Evolutionary conservation across 1,140 invertebrate genomes (phyloP), one percentile per base, ranked within the genome.

Genomic region (Asobara japonica): DNA sequence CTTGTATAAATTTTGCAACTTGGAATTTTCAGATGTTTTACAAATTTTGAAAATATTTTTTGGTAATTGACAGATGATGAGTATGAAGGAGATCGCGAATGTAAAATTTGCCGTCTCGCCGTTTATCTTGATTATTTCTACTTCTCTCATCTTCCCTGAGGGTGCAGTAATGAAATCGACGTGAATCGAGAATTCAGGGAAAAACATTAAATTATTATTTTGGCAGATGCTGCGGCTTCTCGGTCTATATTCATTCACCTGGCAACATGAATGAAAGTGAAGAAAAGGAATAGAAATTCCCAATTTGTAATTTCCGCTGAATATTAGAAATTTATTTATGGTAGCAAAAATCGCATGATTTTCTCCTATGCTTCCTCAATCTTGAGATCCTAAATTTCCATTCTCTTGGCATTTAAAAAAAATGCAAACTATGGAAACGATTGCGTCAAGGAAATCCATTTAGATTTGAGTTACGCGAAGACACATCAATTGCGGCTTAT

Each of bases 101-200:
- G 22, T 25, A 56, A 56, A 56, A 25, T 56, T 56, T 25, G 22
- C 51, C 22, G 13, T 56, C 25, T 56, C 4, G 8, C 3, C 16
- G 16, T 5, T 45, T 56, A 25, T 56, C 25, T 56, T 56, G 3
- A 18, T 10, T 56, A n/a, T 51, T 51, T 7, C 22, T 56, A 10
- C 10, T 18, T 22, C 13, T 11, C 51, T 16, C 51, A 8, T 56
- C 51, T n/a, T n/a, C n/a, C n/a, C n/a, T n/a, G n/a, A n/a, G n/a
- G n/a, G n/a, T n/a, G n/a, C n/a, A n/a, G 18, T 56, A 56, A 56
- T 56, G 51, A 56, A 56, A 18, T 56, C 51, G 18, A 56, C 7
- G 51, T 22, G 25, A 22, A 56, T 56, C 25, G 51, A 27, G 51
- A 56, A 20, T 56, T 18, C 22, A 3, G 8, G 22, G 18, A 18